phyloP scores from a whole-genome alignment of 1,140 invertebrate genomes.

The Pollicipes pollicipes region DNA sequence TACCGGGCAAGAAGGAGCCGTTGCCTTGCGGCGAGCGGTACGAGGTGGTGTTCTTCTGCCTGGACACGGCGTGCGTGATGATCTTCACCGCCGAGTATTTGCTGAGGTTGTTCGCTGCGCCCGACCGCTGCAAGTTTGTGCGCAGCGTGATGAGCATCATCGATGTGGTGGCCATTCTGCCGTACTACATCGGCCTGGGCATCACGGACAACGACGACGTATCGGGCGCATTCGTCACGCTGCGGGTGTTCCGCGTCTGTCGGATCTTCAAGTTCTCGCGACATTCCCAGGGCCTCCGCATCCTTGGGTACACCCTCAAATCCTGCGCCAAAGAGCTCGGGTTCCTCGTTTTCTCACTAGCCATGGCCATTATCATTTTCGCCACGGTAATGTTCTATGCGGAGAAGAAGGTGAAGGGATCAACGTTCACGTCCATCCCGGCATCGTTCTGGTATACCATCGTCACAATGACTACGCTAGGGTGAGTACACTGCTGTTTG shows the following conservation, averaged over 20 bases:
- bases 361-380: constrained; percentile 99
- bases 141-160: constrained; percentile 97
- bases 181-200: constrained; percentile 95
- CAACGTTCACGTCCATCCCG: constrained; percentile 96
- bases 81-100: constrained; percentile 99
- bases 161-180: constrained; percentile 97
- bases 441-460: constrained; percentile 99
- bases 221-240: too few species aligned
- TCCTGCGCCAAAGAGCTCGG: constrained; percentile 98
- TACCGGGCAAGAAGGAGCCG: constrained; percentile 52
- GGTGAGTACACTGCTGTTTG: constrained; percentile 60
- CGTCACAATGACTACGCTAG: constrained; percentile 98
- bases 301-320: constrained; percentile 96
- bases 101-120: constrained; percentile 88
- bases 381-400: constrained; percentile 99
- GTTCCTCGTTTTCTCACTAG: constrained; percentile 95
- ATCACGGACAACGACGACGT: constrained; percentile 97
- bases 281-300: constrained; percentile 94
- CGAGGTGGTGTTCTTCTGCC: too few species aligned
- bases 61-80: too few species aligned
- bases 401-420: constrained; percentile 89
- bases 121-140: constrained; percentile 92
- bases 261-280: constrained; percentile 99
- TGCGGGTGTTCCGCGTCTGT: constrained; percentile 96
- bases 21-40: constrained; percentile 91